These are phyloP conservation scores for Sclerodermus sp. DNA, from an alignment of 2,888 invertebrate species.

Conservation along the genomic window DNA sequence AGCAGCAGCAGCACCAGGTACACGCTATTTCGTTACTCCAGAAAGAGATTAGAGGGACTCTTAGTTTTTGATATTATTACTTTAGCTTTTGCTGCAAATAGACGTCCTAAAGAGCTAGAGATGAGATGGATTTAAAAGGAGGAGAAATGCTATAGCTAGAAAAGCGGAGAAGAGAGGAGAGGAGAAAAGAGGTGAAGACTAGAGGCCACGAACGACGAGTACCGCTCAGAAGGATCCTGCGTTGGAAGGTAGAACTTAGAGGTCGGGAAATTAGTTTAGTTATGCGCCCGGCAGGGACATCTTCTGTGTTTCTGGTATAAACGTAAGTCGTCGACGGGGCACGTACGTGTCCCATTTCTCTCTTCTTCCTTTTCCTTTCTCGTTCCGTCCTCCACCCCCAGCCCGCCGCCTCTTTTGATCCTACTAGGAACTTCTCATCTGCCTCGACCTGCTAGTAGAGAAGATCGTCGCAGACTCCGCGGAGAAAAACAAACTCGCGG, in stretches of 20 bases:
- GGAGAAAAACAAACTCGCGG: too few relatives aligned
- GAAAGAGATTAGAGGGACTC: too few relatives aligned
- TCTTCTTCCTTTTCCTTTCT: conserved; percentile 5
- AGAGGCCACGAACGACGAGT: conserved; percentile 37
- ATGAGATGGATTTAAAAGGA: conserved; percentile 6
- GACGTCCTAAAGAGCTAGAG: not conserved
- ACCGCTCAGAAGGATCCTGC: conserved; percentile 36
- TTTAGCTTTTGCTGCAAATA: not conserved
- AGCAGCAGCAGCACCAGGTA: too few relatives aligned
- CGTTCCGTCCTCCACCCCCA: conserved; percentile 6
- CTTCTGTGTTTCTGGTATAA: conserved; percentile 32
- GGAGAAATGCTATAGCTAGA: not conserved
- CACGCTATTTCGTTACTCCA: too few relatives aligned
- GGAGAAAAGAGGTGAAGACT: conserved; percentile 5
- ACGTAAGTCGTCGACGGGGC: conserved; percentile 35
- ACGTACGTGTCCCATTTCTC: conserved; percentile 32
- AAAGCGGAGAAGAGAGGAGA: too few relatives aligned
- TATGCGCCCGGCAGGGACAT: conserved; percentile 50
- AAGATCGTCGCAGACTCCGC: too few relatives aligned
- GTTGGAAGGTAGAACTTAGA: conserved; percentile 37
- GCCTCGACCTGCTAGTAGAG: too few relatives aligned
- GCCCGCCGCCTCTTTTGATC: too few relatives aligned
- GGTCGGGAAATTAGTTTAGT: conserved; percentile 54
- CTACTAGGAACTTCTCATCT: too few relatives aligned
- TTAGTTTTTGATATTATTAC: too few relatives aligned